phyloP scores from a whole-genome alignment of 2,113 vertebrate species.

The Pogona vitticeps region DNA sequence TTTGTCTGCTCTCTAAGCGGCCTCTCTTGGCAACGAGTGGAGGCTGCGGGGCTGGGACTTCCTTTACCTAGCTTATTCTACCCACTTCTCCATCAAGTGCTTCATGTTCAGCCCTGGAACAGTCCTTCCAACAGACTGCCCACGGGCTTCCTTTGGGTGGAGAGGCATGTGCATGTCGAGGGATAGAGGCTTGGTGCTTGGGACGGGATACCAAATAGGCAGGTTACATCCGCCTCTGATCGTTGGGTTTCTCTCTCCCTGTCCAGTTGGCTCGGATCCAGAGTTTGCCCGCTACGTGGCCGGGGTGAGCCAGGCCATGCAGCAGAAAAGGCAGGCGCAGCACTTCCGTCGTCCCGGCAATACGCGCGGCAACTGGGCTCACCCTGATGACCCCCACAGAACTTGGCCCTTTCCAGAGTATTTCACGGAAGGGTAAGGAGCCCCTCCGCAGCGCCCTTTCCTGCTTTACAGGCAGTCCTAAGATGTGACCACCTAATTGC shows the following conservation, averaged over 20 bases:
- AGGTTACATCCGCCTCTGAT: conserved; percentile 68
- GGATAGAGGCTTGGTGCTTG: conserved; percentile 58
- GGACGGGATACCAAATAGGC: conserved; percentile 57
- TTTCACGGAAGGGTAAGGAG: conserved; percentile 93
- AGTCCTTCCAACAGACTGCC: conserved; percentile 20
- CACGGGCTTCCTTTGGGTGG: conserved; percentile 38
- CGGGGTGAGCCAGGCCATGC: conserved; percentile 97
- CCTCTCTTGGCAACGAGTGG: background rate
- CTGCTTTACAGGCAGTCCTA: background rate
- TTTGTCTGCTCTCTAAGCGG: too few species aligned
- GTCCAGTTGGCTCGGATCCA: conserved; percentile 93
- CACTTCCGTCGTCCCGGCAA: conserved; percentile 90
- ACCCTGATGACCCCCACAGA: conserved; percentile 91
- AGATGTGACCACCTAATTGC: background rate
- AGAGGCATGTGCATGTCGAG: conserved; percentile 19
- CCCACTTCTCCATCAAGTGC: background rate
- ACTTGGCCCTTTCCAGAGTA: conserved; percentile 96
- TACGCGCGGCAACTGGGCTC: conserved; percentile 90
- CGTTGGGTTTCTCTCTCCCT: conserved; percentile 52
- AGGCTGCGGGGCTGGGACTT: background rate
- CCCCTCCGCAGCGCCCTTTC: fast-evolving
- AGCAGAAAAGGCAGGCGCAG: conserved; percentile 95
- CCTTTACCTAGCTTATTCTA: fast-evolving
- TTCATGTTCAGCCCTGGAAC: background rate
- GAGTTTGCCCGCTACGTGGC: conserved; percentile 98